A percentile compares a stretch with the other conserved stretches of the same genome.
Evolutionary conservation across 2,888 invertebrate genomes (phyloP).

Genomic region (Zygothrica quintamaculata): DNA sequence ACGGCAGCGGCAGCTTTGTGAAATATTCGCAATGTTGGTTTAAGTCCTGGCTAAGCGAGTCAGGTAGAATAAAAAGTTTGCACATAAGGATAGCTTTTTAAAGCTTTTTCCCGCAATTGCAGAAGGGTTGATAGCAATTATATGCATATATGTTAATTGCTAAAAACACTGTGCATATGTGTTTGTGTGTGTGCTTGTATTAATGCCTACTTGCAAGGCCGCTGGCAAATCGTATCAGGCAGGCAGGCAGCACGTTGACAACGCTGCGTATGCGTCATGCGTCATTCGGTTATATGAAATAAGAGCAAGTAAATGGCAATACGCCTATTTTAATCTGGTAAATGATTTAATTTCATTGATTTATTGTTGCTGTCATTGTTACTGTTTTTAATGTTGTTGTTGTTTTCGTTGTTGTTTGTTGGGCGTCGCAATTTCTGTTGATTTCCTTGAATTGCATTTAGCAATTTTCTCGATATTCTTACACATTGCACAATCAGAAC

Average conservation of each 20-base stretch:
- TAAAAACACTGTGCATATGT: not conserved
- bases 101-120: constrained; percentile 39
- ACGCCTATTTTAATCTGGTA: constrained; percentile 41
- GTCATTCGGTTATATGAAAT: constrained; percentile 27
- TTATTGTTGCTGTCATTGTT: constrained; percentile 17
- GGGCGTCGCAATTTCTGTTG: constrained; percentile 48
- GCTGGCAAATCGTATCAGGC: constrained; percentile 42
- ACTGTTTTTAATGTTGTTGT: not conserved
- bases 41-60: constrained; percentile 55
- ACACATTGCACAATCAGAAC: constrained; percentile 62
- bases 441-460: constrained; percentile 46
- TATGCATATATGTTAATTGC: not conserved
- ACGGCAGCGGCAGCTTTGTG: constrained; percentile 49
- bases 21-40: constrained; percentile 46
- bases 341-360: constrained; percentile 56
- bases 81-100: constrained; percentile 65
- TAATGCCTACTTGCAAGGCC: constrained; percentile 10
- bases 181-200: not conserved
- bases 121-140: constrained; percentile 52
- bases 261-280: constrained; percentile 68
- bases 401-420: not conserved
- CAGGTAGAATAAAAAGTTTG: constrained; percentile 57
- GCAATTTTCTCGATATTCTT: constrained; percentile 65
- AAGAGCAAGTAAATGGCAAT: not conserved
- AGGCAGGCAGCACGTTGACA: constrained; percentile 2